These are phyloP conservation scores for Drosophila littoralis DNA, from an alignment of 1,140 invertebrate genomes.

Conservation along the genomic window DNA sequence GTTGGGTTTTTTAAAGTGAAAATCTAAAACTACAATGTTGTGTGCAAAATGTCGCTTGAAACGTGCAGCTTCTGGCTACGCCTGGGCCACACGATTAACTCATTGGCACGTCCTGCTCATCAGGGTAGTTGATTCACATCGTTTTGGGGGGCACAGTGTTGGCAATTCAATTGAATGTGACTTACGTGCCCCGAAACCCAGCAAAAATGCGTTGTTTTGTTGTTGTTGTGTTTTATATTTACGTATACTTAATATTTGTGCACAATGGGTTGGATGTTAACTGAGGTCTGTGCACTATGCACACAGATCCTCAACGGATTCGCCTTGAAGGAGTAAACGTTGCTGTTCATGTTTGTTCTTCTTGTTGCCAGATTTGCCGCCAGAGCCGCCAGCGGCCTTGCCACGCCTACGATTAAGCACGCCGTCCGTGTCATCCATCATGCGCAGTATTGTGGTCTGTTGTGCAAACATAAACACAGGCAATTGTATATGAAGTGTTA, in stretches of 20 bases:
- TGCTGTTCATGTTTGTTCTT: slow-evolving; percentile 72
- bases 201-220: background rate
- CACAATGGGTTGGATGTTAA: slow-evolving; percentile 25
- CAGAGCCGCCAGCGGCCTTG: slow-evolving; percentile 55
- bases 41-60: slow-evolving; percentile 1
- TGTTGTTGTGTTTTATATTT: slow-evolving; percentile 31
- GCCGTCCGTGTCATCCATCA: slow-evolving; percentile 98
- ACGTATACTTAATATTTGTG: slow-evolving; percentile 54
- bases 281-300: slow-evolving; percentile 33
- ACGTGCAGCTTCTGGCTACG: background rate
- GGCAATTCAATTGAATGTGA: slow-evolving; percentile 32
- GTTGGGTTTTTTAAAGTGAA: background rate
- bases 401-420: slow-evolving; percentile 88
- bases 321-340: slow-evolving; percentile 71
- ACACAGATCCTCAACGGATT: slow-evolving; percentile 81
- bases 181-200: background rate
- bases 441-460: slow-evolving; percentile 91
- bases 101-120: slow-evolving; percentile 38
- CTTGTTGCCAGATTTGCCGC: slow-evolving; percentile 60
- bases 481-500: background rate
- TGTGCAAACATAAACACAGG: background rate
- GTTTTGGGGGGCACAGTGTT: slow-evolving; percentile 6
- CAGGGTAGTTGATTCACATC: slow-evolving; percentile 4
- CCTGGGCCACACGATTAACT: slow-evolving; percentile 1
- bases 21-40: background rate